Conservation (phyloP, 2,888 invertebrate species). For the Cremastinae sp. region DNA sequence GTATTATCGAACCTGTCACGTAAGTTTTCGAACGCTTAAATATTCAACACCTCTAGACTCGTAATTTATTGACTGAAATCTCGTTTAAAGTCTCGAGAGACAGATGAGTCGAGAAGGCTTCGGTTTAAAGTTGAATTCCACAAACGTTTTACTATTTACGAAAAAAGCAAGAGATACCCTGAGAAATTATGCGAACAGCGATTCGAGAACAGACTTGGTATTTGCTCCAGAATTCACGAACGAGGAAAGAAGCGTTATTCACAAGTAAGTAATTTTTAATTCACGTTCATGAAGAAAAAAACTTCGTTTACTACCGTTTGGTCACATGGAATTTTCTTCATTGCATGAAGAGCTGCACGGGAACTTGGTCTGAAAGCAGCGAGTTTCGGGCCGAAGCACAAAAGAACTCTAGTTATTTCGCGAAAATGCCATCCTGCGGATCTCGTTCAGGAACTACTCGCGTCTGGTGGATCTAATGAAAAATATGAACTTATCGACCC, state of each 20-base stretch:
- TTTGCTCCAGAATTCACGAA: conserved; percentile 84
- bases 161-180: conserved; percentile 79
- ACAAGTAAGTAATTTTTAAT: conserved; percentile 79
- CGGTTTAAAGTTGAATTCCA: conserved; percentile 71
- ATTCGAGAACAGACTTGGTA: conserved; percentile 82
- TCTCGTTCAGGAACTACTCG: conserved; percentile 80
- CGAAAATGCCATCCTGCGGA: conserved; percentile 80
- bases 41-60: neutral
- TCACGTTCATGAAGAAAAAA: conserved; percentile 14
- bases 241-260: conserved; percentile 84
- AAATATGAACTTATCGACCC: conserved; percentile 81
- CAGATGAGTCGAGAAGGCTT: conserved; percentile 76
- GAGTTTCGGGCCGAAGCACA: conserved; percentile 81
- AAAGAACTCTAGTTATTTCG: conserved; percentile 81
- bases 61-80: neutral
- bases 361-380: conserved; percentile 81
- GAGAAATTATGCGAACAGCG: conserved; percentile 78
- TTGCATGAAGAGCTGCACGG: conserved; percentile 77
- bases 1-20: conserved; percentile 82
- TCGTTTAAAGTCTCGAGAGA: conserved; percentile 67
- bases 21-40: conserved; percentile 68
- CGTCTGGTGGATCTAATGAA: conserved; percentile 81
- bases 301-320: too few species aligned
- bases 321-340: conserved; percentile 10
- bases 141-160: conserved; percentile 72